Conservation (phyloP, 2,113 vertebrate genomes). For the Columba livia region DNA sequence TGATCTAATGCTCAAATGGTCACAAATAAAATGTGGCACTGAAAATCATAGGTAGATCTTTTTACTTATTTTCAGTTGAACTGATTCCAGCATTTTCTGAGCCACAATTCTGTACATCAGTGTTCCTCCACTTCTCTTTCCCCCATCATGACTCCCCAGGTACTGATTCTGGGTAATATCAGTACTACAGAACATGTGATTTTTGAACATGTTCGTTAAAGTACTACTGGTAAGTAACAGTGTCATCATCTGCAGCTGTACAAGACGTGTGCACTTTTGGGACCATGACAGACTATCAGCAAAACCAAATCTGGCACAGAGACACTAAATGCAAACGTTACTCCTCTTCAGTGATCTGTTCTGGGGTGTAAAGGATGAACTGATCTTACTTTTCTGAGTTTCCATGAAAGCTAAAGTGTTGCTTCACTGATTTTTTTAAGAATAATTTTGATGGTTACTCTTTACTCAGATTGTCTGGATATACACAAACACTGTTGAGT, state of each 20-base stretch:
- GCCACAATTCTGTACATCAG: background rate
- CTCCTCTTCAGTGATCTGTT: background rate
- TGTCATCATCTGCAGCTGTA: background rate
- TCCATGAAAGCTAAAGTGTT: background rate
- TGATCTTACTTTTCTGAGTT: background rate
- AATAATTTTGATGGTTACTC: background rate
- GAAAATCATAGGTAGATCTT: background rate
- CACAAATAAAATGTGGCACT: background rate
- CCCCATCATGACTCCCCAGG: background rate
- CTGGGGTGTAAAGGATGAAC: background rate
- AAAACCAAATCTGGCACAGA: background rate
- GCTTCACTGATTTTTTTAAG: background rate
- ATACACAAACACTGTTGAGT: background rate
- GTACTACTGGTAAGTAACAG: background rate
- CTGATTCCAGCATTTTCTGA: background rate
- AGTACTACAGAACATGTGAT: background rate
- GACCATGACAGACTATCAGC: background rate
- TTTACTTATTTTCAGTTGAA: background rate
- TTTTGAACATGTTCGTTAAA: background rate
- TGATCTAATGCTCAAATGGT: background rate
- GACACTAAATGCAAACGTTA: background rate
- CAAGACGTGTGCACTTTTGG: background rate
- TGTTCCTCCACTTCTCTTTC: background rate
- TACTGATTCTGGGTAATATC: background rate
- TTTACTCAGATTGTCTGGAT: constrained; percentile 12